Conservation (phyloP, 2,888 invertebrate species). For the Drosophila emarginata region DNA sequence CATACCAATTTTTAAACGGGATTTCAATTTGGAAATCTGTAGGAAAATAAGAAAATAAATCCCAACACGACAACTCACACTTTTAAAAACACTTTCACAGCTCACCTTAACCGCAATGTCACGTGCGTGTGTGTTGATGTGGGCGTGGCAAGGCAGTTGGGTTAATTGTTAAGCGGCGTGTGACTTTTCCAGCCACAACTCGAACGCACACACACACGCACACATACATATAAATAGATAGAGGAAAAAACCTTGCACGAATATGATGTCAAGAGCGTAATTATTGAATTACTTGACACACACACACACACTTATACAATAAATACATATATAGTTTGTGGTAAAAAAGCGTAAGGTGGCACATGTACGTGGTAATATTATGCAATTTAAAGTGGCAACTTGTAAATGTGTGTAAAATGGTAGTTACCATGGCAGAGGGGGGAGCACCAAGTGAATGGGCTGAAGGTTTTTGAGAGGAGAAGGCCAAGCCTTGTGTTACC, state of each 20-base stretch:
- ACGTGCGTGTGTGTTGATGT: slow-evolving; percentile 31
- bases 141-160: slow-evolving; percentile 44
- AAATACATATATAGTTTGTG: slow-evolving; percentile 28
- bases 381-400: slow-evolving; percentile 77
- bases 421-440: slow-evolving; percentile 56
- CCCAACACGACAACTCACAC: neutral
- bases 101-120: slow-evolving; percentile 29
- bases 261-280: slow-evolving; percentile 75
- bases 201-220: slow-evolving; percentile 35
- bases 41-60: no score
- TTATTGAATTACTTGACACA: slow-evolving; percentile 70
- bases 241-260: slow-evolving; percentile 57
- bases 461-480: slow-evolving; percentile 20
- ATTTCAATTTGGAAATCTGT: no score
- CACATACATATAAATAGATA: slow-evolving; percentile 12
- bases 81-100: neutral
- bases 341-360: slow-evolving; percentile 63
- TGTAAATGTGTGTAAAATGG: slow-evolving; percentile 77
- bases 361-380: slow-evolving; percentile 72
- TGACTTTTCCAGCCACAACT: slow-evolving; percentile 48
- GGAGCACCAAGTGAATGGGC: slow-evolving; percentile 7
- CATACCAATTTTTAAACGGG: no score
- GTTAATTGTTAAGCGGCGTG: slow-evolving; percentile 56
- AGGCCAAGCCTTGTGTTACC: slow-evolving; percentile 46
- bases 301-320: slow-evolving; percentile 21